Evolutionary conservation across 2,888 invertebrate species (phyloP), one percentile per base, ranked within the genome.

Genomic region (Enchytraeus crypticus): DNA sequence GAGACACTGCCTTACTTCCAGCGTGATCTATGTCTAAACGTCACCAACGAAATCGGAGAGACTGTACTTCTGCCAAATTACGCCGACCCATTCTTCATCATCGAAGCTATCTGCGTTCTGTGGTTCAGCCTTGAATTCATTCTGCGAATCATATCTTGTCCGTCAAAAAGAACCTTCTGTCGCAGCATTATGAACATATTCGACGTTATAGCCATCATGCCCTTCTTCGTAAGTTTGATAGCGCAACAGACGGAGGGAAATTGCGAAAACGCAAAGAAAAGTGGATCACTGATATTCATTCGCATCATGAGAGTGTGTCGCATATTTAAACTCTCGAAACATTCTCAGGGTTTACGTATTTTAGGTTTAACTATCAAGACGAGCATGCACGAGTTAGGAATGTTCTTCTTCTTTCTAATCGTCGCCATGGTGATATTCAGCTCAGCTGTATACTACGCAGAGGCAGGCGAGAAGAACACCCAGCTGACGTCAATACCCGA

Each of bases 1-100:
- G 82, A 82, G 66, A 82, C 81, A 2, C 69, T 82, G n/a, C 82
- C 81, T 3, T 67, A 68, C 51, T 74, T 80, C 54, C 64, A 72
- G 29, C 64, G 70, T 27, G 61, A 62, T 3, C 67, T 68, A n/a
- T 77, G 76, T 60, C 54, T 64, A 11, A 72, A 72, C 56, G 33
- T 33, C 21, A 51, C 53, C 3, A 51, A 11, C 53, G 53, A 51
- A 3, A 21, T 21, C 2, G 53, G 53, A 3, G 21, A 51, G 53
- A 51, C 53, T 3, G 30, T 2, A n/a, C 33, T 51, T 33, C 18
- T 51, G 1, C 53, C 53, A n/a, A 71, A 76, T 62, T 73, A 70
- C 62, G 11, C 34, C 0, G 70, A 72, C 43, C 72, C 75, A 3
- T 71, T 78, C 65, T 77, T 76, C 66, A 63, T 78, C 11, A 69